phyloP scores from a whole-genome alignment of 2,797 vertebrate genomes.

The Onychomys leucogaster region DNA sequence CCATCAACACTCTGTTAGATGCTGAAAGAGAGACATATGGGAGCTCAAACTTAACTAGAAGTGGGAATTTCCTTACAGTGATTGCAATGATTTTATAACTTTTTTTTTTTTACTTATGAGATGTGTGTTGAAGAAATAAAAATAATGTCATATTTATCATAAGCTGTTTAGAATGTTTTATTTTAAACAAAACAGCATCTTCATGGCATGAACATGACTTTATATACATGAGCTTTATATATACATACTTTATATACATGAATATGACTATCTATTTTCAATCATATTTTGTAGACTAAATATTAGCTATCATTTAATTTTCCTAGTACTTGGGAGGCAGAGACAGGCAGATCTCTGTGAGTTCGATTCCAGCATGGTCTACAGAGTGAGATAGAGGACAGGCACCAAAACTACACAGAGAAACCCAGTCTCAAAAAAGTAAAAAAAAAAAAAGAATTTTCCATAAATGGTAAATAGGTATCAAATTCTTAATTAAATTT shows the following conservation, averaged over 20 bases:
- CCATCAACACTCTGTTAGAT: slow-evolving; percentile 73
- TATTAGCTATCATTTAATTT: background rate
- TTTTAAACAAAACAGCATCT: slow-evolving; percentile 48
- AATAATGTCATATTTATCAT: slow-evolving; percentile 68
- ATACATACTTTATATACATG: no score
- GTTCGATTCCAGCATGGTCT: no score
- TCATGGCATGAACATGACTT: background rate
- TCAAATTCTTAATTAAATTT: background rate
- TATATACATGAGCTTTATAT: no score
- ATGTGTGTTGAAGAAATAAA: slow-evolving; percentile 55
- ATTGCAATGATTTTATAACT: slow-evolving; percentile 66
- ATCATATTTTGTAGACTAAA: background rate
- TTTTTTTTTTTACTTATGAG: slow-evolving; percentile 61
- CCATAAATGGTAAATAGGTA: background rate
- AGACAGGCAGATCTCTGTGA: no score
- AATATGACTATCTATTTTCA: background rate
- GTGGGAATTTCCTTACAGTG: slow-evolving; percentile 76
- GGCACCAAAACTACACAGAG: no score
- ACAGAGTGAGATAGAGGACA: no score
- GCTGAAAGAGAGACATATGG: slow-evolving; percentile 74
- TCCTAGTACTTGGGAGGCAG: no score
- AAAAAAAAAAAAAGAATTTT: no score
- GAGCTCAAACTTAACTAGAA: slow-evolving; percentile 65
- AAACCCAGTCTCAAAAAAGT: no score
- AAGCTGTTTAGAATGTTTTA: slow-evolving; percentile 68